Evolutionary conservation across 2,888 invertebrate genomes (phyloP), one percentile per base, ranked within the genome.

Genomic region (Aelia acuminata): DNA sequence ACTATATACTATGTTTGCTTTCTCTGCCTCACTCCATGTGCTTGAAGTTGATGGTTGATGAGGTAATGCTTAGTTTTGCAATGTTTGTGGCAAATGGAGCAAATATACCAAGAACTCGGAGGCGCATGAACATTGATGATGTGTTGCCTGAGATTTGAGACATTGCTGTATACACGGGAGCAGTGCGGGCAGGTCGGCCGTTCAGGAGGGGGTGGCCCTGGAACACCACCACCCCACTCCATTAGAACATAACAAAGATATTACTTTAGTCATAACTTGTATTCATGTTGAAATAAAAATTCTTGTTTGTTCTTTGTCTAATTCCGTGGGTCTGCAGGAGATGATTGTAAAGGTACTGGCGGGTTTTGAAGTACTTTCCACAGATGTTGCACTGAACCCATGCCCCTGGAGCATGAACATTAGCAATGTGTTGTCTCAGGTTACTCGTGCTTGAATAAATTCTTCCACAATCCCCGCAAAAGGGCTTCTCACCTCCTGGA

Each of bases 51-150:
- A 92, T 95, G 95, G 93, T 95, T 95, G 93, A 95, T 95, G 92
- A 95, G 94, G 92, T 95, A 95, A 93, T 95, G 95, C 93, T 95
- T 95, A 91, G 95, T 95, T 93, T 95, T 95, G 94, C 95, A 95
- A 92, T 94, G 94, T 93, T 95, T 95, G 92, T 95, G 95, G 93
- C 95, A 95, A 92, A 95, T 94, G 92, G 94, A 94, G 93, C 95
- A 95, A 91, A 94, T 94, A 92, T 94, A 94, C 95, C 95, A 95
- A 92, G 94, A 94, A 92, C 95, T 95, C 91, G 94, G 94, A 92
- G 95, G 94, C 91, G 95, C 94, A 93, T 95, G 95, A 92, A 95
- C 95, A 93, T 95, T 95, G 93, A 95, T 95, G 93, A 95, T 95
- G 93, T 95, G 95, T 93, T 95, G 95, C 92, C 95, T 94, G 92